A percentile compares a stretch with the other conserved stretches of the same genome.
Evolutionary conservation across 1,140 invertebrate species (phyloP).

Genomic region (Hydropsyche tenuis): DNA sequence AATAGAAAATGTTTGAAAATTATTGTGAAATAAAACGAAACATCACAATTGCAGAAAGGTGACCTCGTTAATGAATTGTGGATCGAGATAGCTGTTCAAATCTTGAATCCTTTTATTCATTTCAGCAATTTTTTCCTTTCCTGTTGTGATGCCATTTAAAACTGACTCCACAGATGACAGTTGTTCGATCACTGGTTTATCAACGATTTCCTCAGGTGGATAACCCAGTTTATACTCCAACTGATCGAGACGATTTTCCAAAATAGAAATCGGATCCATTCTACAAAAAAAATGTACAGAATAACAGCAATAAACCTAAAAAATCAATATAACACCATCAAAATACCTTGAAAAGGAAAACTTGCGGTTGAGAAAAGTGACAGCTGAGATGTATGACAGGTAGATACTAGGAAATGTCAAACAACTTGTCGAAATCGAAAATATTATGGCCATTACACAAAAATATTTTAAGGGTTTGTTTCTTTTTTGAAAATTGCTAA

Average conservation of each 20-base stretch:
- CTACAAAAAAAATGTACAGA: constrained; percentile 12
- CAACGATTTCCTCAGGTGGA: constrained; percentile 55
- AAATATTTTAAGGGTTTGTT: too few relatives aligned
- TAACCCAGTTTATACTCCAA: constrained; percentile 61
- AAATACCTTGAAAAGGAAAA: too few relatives aligned
- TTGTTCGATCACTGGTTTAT: constrained; percentile 57
- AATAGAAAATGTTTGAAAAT: constrained; percentile 27
- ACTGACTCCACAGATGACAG: constrained; percentile 57
- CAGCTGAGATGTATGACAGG: too few relatives aligned
- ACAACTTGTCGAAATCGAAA: too few relatives aligned
- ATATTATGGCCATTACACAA: too few relatives aligned
- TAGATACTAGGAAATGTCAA: too few relatives aligned
- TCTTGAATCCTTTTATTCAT: constrained; percentile 57
- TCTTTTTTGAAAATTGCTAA: too few relatives aligned
- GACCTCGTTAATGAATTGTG: constrained; percentile 60
- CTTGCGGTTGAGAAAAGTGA: too few relatives aligned
- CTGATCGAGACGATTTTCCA: constrained; percentile 61
- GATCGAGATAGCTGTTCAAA: constrained; percentile 62
- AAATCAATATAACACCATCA: too few relatives aligned
- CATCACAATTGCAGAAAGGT: constrained; percentile 8
- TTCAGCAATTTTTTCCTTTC: constrained; percentile 57
- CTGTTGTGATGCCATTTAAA: constrained; percentile 56
- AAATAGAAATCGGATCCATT: constrained; percentile 59
- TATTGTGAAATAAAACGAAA: not conserved
- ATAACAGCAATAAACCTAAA: too few relatives aligned